Conservation (phyloP, 2,113 vertebrate species). For the Archocentrus centrarchus region DNA sequence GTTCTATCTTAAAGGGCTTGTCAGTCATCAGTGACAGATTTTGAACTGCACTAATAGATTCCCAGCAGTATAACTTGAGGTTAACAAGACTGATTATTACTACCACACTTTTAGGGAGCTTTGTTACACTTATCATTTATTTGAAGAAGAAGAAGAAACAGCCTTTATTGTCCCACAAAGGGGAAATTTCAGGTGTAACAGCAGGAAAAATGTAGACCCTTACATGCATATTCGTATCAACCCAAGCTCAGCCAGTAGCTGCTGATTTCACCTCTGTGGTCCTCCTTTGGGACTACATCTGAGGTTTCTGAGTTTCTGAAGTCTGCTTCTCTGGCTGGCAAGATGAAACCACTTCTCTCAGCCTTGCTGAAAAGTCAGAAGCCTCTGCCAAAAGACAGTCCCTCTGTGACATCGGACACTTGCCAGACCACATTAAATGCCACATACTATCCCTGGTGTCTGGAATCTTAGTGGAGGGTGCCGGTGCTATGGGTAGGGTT, state of each 20-base stretch:
- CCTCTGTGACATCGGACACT: conserved; percentile 67
- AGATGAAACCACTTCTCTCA: conserved; percentile 33
- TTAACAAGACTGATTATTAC: background rate
- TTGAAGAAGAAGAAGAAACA: background rate
- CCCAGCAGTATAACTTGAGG: conserved; percentile 8
- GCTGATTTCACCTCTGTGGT: background rate
- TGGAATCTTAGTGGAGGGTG: conserved; percentile 80
- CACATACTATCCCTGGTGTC: conserved; percentile 83
- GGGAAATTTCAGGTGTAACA: no score
- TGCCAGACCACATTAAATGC: conserved; percentile 81
- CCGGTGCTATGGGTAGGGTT: conserved; percentile 77
- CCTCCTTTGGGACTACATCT: background rate
- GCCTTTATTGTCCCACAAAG: no score
- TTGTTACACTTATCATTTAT: background rate
- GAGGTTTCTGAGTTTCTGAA: conserved; percentile 16
- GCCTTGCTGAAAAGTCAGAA: conserved; percentile 63
- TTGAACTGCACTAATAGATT: background rate
- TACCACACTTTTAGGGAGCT: background rate
- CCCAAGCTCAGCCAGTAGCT: background rate
- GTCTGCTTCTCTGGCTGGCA: background rate
- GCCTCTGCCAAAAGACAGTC: conserved; percentile 65
- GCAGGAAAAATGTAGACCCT: no score
- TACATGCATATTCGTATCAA: background rate
- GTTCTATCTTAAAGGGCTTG: background rate
- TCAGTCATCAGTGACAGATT: background rate